These are phyloP conservation scores for Peromyscus aztecus DNA, from an alignment of 2,797 vertebrate genomes.

Conservation along the genomic window DNA sequence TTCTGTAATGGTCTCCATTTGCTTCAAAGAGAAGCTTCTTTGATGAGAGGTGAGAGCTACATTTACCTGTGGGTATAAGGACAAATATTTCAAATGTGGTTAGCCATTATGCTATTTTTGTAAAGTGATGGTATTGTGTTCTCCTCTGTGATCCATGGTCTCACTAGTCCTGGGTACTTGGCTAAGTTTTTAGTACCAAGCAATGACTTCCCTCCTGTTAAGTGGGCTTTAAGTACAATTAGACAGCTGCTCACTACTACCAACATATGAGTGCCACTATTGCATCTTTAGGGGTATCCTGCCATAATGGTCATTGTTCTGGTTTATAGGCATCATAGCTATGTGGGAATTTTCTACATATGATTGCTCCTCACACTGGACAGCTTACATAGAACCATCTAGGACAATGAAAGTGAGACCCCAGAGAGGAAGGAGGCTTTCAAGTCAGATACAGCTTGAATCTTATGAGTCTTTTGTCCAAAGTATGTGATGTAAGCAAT, in stretches of 20 bases:
- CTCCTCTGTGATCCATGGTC: background rate
- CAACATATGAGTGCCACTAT: background rate
- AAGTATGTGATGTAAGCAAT: background rate
- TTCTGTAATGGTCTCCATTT: background rate
- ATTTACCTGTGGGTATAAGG: background rate
- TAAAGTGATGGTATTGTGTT: background rate
- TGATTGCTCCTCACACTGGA: background rate
- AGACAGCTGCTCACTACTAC: background rate
- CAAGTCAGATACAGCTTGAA: background rate
- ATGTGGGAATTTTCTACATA: background rate
- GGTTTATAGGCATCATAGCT: background rate
- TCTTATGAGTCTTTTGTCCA: background rate
- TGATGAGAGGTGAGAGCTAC: background rate
- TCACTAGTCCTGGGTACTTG: background rate
- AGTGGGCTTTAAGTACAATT: background rate
- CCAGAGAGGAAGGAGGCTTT: background rate
- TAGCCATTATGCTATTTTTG: background rate
- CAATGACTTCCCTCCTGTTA: background rate
- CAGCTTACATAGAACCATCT: background rate
- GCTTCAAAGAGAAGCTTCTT: background rate
- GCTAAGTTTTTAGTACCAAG: background rate
- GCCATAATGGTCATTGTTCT: background rate
- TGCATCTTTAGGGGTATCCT: background rate
- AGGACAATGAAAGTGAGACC: background rate
- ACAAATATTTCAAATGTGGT: background rate